Evolutionary conservation across 2,888 invertebrate species (phyloP), one percentile per base, ranked within the genome.

Genomic region (Stenotaenia linearis): DNA sequence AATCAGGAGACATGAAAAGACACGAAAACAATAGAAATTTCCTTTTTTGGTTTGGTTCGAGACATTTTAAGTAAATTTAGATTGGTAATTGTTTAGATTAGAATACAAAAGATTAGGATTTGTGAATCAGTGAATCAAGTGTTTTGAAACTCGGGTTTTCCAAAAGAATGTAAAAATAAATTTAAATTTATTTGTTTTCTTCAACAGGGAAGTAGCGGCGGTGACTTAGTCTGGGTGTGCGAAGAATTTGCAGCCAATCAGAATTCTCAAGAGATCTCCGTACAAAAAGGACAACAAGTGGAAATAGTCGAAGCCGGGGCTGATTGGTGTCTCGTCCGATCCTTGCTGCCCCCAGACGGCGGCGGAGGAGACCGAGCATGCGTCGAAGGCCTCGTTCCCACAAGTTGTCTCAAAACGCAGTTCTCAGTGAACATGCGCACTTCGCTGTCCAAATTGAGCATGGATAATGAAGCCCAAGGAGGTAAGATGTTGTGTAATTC

Each of bases 221-320:
- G 92, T 82, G 95, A 96, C 86, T 93, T 94, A 90, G 94, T 94
- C 81, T 95, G 95, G 95, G 94, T 96, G 84, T 91, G 95, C 80
- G 92, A 93, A 82, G 96, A 97, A 6, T 69, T 69, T 23, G n/a
- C 69, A 69, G 69, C 69, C 28, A 69, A 69, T 23, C 69, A 69
- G 69, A 91, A 92, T 82, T 89, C 92, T 75, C 91, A 92, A 79
- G 96, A 97, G 87, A 87, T 97, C 83, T 91, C 91, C 79, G 95
- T 97, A 74, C 89, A 89, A 82, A 95, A 95, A 86, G 97, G 97
- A 28, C 96, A 96, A 88, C 96, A 96, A 87, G 96, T 97, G 82
- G 97, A 97, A 86, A 92, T 97, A 82, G 88, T 97, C 82, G 96
- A 97, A 86, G 89, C 91, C 82, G 88, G 90, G 81, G 90, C 83